These are phyloP conservation scores for Mormoops blainvillei DNA, from an alignment of 2,113 vertebrate genomes.

Conservation along the genomic window DNA sequence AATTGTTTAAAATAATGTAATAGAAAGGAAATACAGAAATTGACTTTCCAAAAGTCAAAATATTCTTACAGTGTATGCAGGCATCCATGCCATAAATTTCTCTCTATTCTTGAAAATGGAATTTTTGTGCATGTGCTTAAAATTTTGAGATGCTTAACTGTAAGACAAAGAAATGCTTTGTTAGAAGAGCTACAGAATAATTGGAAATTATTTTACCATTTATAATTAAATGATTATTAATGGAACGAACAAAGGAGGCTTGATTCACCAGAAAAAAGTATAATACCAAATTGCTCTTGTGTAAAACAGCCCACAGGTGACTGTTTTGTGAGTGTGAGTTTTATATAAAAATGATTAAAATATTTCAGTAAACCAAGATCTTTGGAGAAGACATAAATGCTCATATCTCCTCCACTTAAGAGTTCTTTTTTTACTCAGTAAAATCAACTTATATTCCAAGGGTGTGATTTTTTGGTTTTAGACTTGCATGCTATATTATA, in stretches of 20 bases:
- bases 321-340: neutral
- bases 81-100: neutral
- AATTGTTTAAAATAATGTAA: slow-evolving; percentile 13
- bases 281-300: neutral
- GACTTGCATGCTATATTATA: neutral
- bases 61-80: neutral
- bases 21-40: neutral
- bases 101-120: neutral
- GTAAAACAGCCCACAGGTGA: neutral
- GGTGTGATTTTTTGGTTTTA: slow-evolving; percentile 1
- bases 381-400: neutral
- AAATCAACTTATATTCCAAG: slow-evolving; percentile 5
- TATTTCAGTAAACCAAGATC: neutral
- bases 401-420: neutral
- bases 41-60: neutral
- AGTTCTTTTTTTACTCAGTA: neutral
- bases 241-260: neutral
- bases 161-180: neutral
- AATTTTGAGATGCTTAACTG: neutral
- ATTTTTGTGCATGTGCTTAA: neutral
- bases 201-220: neutral
- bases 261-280: neutral
- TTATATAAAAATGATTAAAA: slow-evolving; percentile 30
- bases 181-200: neutral
- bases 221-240: neutral